phyloP scores from a whole-genome alignment of 92 coral and sea anemone species.

The Pocillopora meandrina region DNA sequence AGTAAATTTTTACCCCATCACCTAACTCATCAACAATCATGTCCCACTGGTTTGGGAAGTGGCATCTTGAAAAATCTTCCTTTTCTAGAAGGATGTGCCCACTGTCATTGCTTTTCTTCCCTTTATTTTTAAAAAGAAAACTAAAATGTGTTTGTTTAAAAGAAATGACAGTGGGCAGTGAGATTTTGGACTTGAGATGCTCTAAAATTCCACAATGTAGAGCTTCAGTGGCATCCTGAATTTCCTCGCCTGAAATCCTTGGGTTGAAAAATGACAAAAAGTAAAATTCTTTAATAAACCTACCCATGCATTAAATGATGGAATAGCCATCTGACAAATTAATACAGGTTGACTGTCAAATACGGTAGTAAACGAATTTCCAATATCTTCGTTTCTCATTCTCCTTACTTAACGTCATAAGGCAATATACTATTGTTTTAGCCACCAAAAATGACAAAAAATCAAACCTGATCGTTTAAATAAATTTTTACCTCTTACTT shows the following conservation, averaged over 20 bases:
- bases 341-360: no score
- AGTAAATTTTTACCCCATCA: constrained; percentile 50
- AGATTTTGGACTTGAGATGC: constrained; percentile 33
- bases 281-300: no score
- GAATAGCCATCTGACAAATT: no score
- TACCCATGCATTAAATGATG: no score
- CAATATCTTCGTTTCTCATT: no score
- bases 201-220: constrained; percentile 24
- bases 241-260: not conserved
- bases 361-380: no score
- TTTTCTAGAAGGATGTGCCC: constrained; percentile 19
- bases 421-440: no score
- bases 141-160: constrained; percentile 20
- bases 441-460: no score
- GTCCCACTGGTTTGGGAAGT: constrained; percentile 44
- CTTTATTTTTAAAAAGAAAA: constrained; percentile 25
- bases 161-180: constrained; percentile 23
- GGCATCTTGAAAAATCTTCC: constrained; percentile 23
- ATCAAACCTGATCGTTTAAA: no score
- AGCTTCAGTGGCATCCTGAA: constrained; percentile 12
- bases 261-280: constrained; percentile 17
- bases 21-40: constrained; percentile 36
- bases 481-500: no score
- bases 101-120: constrained; percentile 23
- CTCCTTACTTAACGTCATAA: no score